Conservation (phyloP, 2,797 vertebrate genomes). For the Siniperca undulata region DNA sequence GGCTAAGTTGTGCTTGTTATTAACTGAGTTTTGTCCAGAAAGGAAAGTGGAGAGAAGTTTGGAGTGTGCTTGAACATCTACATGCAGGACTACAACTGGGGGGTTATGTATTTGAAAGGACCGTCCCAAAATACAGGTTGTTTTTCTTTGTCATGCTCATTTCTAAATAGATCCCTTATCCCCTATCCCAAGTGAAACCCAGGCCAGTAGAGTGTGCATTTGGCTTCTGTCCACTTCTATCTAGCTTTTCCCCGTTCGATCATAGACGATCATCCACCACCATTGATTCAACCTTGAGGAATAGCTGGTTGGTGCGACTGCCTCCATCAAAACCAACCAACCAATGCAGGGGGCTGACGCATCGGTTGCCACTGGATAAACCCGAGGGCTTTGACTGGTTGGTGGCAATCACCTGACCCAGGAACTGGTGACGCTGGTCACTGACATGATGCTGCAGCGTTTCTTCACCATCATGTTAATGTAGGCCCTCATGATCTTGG, state of each 20-base stretch:
- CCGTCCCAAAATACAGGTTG: slow-evolving; percentile 52
- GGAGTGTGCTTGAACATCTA: slow-evolving; percentile 81
- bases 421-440: slow-evolving; percentile 86
- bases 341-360: slow-evolving; percentile 26
- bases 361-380: slow-evolving; percentile 51
- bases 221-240: slow-evolving; percentile 52
- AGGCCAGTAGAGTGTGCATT: slow-evolving; percentile 54
- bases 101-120: slow-evolving; percentile 56
- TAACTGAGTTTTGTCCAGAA: slow-evolving; percentile 57
- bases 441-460: slow-evolving; percentile 93
- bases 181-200: slow-evolving; percentile 53
- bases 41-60: slow-evolving; percentile 55
- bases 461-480: slow-evolving; percentile 98
- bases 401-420: slow-evolving; percentile 90
- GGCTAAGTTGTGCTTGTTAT: slow-evolving; percentile 83
- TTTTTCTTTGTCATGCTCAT: slow-evolving; percentile 70
- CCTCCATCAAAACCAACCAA: slow-evolving; percentile 55
- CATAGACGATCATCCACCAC: slow-evolving; percentile 21
- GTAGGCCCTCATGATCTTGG: slow-evolving; percentile 97
- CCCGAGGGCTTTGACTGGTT: slow-evolving; percentile 48
- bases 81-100: slow-evolving; percentile 79
- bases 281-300: slow-evolving; percentile 38
- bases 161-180: slow-evolving; percentile 50
- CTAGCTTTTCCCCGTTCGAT: slow-evolving; percentile 6
- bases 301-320: slow-evolving; percentile 56